A percentile compares a stretch with the other conserved stretches of the same genome.
Evolutionary conservation across 1,140 invertebrate species (phyloP).

Genomic region (Bombus sylvicola): DNA sequence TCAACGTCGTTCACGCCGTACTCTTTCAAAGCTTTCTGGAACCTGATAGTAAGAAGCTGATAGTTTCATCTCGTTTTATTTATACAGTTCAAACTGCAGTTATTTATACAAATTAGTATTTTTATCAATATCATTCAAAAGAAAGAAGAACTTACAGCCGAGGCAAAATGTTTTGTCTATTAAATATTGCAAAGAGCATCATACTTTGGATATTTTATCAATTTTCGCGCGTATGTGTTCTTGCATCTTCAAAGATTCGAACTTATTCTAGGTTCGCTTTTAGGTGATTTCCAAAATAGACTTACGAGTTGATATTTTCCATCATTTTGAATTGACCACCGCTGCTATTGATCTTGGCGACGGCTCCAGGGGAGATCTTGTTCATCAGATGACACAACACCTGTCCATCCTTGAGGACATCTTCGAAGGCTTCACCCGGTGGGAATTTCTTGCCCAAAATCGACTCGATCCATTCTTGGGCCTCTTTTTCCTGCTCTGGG

Average conservation of each 20-base stretch:
- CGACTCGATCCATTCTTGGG: constrained; percentile 94
- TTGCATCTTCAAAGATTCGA: not conserved
- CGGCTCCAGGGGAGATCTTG: constrained; percentile 91
- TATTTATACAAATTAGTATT: no score
- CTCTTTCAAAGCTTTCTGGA: constrained; percentile 92
- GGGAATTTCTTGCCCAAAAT: constrained; percentile 92
- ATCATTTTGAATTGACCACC: constrained; percentile 97
- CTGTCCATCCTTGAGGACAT: constrained; percentile 92
- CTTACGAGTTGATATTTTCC: constrained; percentile 95
- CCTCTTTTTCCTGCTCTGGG: constrained; percentile 91
- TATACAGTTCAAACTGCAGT: no score
- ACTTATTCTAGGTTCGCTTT: not conserved
- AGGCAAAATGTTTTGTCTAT: no score
- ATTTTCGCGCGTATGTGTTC: accelerated
- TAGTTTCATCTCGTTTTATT: no score
- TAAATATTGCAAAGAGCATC: no score
- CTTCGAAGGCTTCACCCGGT: constrained; percentile 86
- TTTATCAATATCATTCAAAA: no score
- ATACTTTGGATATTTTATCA: not conserved
- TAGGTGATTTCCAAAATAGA: not conserved
- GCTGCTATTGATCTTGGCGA: constrained; percentile 92
- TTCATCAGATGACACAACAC: constrained; percentile 94
- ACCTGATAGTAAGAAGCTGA: constrained; percentile 83
- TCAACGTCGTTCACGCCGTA: constrained; percentile 95
- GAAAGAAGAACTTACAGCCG: no score